These are phyloP conservation scores for Antheraea pernyi DNA, from an alignment of 1,140 invertebrate genomes.

Conservation along the genomic window DNA sequence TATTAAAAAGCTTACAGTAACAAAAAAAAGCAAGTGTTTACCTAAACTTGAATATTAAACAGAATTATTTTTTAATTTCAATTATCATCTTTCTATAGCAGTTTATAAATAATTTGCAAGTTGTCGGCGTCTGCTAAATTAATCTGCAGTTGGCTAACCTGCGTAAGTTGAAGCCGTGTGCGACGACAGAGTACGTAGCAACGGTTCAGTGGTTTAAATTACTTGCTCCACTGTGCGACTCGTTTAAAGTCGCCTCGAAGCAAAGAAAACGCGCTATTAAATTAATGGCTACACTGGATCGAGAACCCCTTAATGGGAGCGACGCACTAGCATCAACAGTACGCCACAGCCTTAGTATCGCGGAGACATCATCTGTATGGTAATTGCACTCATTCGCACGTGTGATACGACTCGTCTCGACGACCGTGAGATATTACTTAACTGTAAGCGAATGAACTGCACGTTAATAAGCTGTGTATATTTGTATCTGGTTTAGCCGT, in stretches of 20 bases:
- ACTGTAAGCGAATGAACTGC: constrained; percentile 22
- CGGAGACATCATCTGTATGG: constrained; percentile 52
- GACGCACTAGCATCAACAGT: constrained; percentile 26
- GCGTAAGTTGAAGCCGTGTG: constrained; percentile 22
- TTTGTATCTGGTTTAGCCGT: constrained; percentile 2
- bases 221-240: constrained; percentile 28
- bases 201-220: constrained; percentile 30
- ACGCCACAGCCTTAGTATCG: constrained; percentile 26
- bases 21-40: not conserved
- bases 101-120: not conserved
- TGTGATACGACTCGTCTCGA: constrained; percentile 25
- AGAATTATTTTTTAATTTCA: not conserved
- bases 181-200: constrained; percentile 17
- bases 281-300: constrained; percentile 38
- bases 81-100: too few relatives aligned
- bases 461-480: constrained; percentile 27
- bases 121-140: constrained; percentile 18
- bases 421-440: constrained; percentile 32
- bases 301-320: constrained; percentile 28
- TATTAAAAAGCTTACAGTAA: too few relatives aligned
- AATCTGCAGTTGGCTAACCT: constrained; percentile 32
- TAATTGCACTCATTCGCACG: constrained; percentile 46
- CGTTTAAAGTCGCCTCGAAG: constrained; percentile 31
- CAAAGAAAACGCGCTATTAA: constrained; percentile 50
- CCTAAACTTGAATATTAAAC: not conserved